Conservation (phyloP, 2,797 vertebrate species). For the Coregonus suidteri region DNA sequence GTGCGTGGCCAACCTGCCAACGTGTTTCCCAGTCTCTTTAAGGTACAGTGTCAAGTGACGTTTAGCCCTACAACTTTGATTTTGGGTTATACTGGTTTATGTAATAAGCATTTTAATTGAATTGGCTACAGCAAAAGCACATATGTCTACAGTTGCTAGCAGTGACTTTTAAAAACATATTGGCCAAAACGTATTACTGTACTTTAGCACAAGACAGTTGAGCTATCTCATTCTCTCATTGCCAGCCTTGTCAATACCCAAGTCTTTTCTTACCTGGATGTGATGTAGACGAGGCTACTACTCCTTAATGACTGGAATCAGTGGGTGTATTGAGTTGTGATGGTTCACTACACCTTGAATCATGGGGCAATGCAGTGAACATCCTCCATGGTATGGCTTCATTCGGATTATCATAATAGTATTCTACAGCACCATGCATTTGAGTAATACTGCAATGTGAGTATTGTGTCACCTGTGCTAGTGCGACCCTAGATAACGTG, state of each 20-base stretch:
- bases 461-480: too few relatives aligned
- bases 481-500: too few relatives aligned
- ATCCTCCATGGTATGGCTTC: not conserved
- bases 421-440: not conserved
- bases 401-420: not conserved
- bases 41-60: slow-evolving; percentile 72
- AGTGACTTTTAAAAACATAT: not conserved
- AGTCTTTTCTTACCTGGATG: too few relatives aligned
- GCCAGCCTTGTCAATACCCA: too few relatives aligned
- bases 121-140: not conserved
- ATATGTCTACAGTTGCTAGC: not conserved
- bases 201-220: too few relatives aligned
- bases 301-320: not conserved
- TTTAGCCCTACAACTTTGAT: not conserved
- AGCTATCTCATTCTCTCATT: too few relatives aligned
- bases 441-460: not conserved
- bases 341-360: not conserved
- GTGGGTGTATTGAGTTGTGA: not conserved
- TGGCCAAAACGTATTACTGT: too few relatives aligned
- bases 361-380: slow-evolving; percentile 4
- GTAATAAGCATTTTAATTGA: not conserved
- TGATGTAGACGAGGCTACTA: too few relatives aligned
- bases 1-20: slow-evolving; percentile 92
- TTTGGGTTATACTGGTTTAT: not conserved
- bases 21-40: slow-evolving; percentile 92